A percentile compares a stretch with the other conserved stretches of the same genome.
Conservation (phyloP, 2,797 vertebrate species). For the Cetoscarus ocellatus region DNA sequence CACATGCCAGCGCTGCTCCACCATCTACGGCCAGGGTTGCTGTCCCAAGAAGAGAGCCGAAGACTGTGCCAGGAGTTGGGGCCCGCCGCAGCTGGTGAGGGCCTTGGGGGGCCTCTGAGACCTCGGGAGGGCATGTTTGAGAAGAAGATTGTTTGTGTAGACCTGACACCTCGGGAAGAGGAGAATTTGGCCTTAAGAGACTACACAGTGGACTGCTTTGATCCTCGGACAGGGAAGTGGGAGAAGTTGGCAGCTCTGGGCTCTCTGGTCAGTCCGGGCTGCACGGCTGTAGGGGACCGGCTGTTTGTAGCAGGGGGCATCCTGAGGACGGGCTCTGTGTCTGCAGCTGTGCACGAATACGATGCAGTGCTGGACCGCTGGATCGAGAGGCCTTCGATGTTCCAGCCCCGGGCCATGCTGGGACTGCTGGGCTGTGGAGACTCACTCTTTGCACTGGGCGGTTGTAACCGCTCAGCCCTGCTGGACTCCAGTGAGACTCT, state of each 20-base stretch:
- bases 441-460: constrained; percentile 85
- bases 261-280: constrained; percentile 86
- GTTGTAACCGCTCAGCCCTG: constrained; percentile 83
- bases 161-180: constrained; percentile 85
- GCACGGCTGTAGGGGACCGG: constrained; percentile 82
- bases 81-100: constrained; percentile 73
- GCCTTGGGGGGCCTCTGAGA: constrained; percentile 81
- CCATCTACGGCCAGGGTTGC: constrained; percentile 84
- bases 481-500: constrained; percentile 85
- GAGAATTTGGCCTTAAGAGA: constrained; percentile 73
- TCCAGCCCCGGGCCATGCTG: constrained; percentile 84
- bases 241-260: constrained; percentile 85
- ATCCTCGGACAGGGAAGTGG: constrained; percentile 87
- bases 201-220: constrained; percentile 87
- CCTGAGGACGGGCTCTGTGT: constrained; percentile 83
- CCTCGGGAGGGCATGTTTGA: constrained; percentile 90
- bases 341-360: constrained; percentile 84
- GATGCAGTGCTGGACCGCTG: constrained; percentile 85
- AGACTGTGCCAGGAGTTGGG: constrained; percentile 83
- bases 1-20: constrained; percentile 84
- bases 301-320: constrained; percentile 88
- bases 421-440: constrained; percentile 85
- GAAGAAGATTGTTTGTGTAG: constrained; percentile 88
- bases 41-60: constrained; percentile 83
- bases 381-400: constrained; percentile 83